Evolutionary conservation across 2,888 invertebrate species (phyloP).

Genomic region (Pandemis corylana): DNA sequence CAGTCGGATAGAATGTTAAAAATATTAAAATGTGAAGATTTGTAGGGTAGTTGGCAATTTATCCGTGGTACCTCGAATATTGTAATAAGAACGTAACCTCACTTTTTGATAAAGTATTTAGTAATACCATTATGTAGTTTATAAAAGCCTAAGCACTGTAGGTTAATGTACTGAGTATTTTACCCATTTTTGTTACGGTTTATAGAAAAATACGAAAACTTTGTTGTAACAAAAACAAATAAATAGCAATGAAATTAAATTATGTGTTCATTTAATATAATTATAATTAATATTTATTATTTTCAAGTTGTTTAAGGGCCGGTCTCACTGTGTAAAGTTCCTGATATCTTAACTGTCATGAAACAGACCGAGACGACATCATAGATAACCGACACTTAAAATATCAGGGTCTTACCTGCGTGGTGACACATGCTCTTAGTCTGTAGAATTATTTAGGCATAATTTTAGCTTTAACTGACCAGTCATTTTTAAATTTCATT

Average conservation of each 20-base stretch:
- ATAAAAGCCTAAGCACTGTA: constrained; percentile 26
- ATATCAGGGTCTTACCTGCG: too few relatives aligned
- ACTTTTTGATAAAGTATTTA: constrained; percentile 39
- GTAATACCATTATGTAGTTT: constrained; percentile 29
- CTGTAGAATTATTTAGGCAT: constrained; percentile 46
- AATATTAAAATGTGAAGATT: not conserved
- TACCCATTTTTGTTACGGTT: constrained; percentile 25
- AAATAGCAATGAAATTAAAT: constrained; percentile 40
- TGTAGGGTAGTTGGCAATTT: constrained; percentile 1
- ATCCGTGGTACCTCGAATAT: constrained; percentile 19
- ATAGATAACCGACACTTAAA: too few relatives aligned
- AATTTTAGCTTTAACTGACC: constrained; percentile 37
- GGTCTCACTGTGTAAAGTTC: too few relatives aligned
- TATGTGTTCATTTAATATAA: constrained; percentile 60
- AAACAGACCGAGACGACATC: too few relatives aligned
- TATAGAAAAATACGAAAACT: constrained; percentile 22
- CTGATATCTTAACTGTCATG: too few relatives aligned
- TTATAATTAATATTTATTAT: constrained; percentile 53
- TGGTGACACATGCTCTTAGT: not conserved
- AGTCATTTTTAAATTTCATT: constrained; percentile 19
- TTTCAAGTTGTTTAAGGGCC: constrained; percentile 48
- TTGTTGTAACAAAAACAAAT: constrained; percentile 7
- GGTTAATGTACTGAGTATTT: constrained; percentile 24
- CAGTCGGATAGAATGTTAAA: not conserved
- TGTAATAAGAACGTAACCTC: constrained; percentile 38